Evolutionary conservation across 2,113 vertebrate species (phyloP), one percentile per base, ranked within the genome.

Genomic region (Aphyosemion australe): DNA sequence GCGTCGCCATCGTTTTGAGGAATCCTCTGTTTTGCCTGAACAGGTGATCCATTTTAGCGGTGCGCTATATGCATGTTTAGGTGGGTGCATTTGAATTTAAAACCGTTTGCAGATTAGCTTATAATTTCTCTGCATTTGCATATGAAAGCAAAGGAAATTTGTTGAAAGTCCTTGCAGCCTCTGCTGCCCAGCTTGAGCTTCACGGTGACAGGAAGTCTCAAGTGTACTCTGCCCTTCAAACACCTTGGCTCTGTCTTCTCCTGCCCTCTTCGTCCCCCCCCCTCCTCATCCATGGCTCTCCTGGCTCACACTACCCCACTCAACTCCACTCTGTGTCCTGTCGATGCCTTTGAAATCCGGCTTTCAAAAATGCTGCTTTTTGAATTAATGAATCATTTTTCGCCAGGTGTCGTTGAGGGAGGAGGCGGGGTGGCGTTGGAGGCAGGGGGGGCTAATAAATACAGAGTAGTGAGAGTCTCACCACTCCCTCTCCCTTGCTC

Each of bases 381-480:
- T 90, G 88, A 91, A 91, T 88, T 92, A 90, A 92, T 92, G 90
- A 93, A 92, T 92, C 91, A 91, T 91, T 91, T 88, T 93, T 92
- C 82, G 87, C 90, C 90, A 92, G 87, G 90, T 93, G 92, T 92
- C 82, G 86, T 82, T 67, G 79, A 77, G 67, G 59, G 59, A 49
- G 47, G 61, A 63, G 43, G 57, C 6, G 32, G 19, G 47, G 14
- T 31, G 31, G 39, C 15, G 52, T 6, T 13, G 5, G 37, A 37
- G 43, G 52, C 19, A 54, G 14, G 60, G 46, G 62, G 56, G 64
- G 69, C 65, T 84, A 84, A 89, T 88, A 89, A 88, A 90, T 90
- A 89, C 85, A 84, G 84, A 85, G 82, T 76, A 73, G 79, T 80
- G 83, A 85, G 83, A 87, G 84, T 76, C 81, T 86, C 80, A 65